Base-by-base conservation (phyloP, 1,140 invertebrate species). In the Bombus picipes region DNA sequence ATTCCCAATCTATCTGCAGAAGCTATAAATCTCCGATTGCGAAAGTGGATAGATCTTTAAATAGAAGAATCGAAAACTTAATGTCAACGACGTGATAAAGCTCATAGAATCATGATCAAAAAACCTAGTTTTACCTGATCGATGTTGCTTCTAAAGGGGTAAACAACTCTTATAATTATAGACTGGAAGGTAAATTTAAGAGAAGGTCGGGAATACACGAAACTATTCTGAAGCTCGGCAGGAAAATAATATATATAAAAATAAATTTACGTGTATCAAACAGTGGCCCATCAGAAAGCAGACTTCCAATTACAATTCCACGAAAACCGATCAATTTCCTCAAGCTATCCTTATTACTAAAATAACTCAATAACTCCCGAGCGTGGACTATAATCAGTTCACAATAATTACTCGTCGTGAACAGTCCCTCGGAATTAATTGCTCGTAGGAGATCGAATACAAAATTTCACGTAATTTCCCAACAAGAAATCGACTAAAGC, bases 351-450 rank as follows among this genome's bases (percentile, higher is more conserved):
- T 70, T 78, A 70, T 70, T 70, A 71, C 66, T 68, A 22, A 76
- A 53, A 83, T 83, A 83, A 83, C 76, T 41, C 74, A 53, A 83
- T 83, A 78, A 77, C 77, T 18, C 74, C n/a, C 0, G 28, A n/a
- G 28, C 65, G 37, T 2, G n/a, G 43, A 37, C 47, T 59, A 78
- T 57, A 59, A 84, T 37, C 32, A 79, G 66, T 78, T 57, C 47
- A 57, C 34, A 34, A 79, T 71, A 71, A 84, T 71, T 79, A 79
- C 41, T 75, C 41, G 15, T 18, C n/a, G 25, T 39, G 72, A 75
- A 82, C 71, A 66, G 59, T 65, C 22, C 32, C 39, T 59, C 6
- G 68, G 41, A 43, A 43, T 83, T 83, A 83, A 75, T 75, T 83
- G 81, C 32, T 37, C 81, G 59, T 66, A 53, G 32, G 25, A 65